These are phyloP conservation scores for Chelonus formosanus DNA, from an alignment of 2,888 invertebrate genomes.

Conservation along the genomic window DNA sequence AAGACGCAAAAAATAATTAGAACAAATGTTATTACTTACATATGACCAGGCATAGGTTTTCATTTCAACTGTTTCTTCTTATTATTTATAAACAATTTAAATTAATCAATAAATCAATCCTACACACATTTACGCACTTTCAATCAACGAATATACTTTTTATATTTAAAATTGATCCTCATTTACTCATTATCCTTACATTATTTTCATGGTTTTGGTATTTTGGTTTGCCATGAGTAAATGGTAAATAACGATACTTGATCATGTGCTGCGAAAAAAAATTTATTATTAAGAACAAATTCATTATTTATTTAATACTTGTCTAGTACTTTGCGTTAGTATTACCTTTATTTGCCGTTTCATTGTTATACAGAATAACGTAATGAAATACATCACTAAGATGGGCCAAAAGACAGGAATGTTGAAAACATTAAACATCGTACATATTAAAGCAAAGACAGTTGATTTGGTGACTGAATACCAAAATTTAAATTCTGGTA, in stretches of 20 bases:
- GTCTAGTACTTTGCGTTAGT: no score
- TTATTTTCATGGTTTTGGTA: slow-evolving; percentile 77
- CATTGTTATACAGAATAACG: slow-evolving; percentile 98
- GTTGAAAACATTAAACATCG: slow-evolving; percentile 97
- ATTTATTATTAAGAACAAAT: slow-evolving; percentile 11
- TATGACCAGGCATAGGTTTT: not conserved
- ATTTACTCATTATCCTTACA: slow-evolving; percentile 57
- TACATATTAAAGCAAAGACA: slow-evolving; percentile 86
- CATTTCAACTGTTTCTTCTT: not conserved
- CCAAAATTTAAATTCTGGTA: slow-evolving; percentile 99
- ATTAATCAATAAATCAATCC: slow-evolving; percentile 45
- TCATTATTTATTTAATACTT: no score
- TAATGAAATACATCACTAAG: slow-evolving; percentile 99
- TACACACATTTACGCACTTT: slow-evolving; percentile 53
- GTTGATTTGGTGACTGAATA: slow-evolving; percentile 96
- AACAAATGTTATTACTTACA: no score
- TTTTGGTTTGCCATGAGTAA: slow-evolving; percentile 97
- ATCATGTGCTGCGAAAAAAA: slow-evolving; percentile 93
- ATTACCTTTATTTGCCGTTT: slow-evolving; percentile 97
- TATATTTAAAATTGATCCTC: slow-evolving; percentile 44
- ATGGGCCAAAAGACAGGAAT: slow-evolving; percentile 99
- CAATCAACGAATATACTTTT: slow-evolving; percentile 50
- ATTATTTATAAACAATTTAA: slow-evolving; percentile 8
- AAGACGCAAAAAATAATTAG: no score
- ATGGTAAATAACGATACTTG: slow-evolving; percentile 98